Percentiles rank a stretch among this genome's conserved stretches.
Evolutionary conservation across 1,140 invertebrate species (phyloP).

Genomic region (Holcopasites calliopsidis): DNA sequence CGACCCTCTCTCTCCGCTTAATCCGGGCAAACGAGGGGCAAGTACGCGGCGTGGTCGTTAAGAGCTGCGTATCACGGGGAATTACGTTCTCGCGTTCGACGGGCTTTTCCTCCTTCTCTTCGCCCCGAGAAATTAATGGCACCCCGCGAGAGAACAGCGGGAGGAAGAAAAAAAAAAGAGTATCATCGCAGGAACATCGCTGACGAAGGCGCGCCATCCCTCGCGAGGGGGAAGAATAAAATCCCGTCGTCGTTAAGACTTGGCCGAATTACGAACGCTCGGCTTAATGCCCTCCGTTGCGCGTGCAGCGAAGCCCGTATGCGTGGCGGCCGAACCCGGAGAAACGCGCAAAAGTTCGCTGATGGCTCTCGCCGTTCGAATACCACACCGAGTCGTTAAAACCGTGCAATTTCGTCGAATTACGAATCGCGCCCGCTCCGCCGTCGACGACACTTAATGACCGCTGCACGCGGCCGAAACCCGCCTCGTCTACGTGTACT

Average conservation of each 20-base stretch:
- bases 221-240: background rate
- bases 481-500: background rate
- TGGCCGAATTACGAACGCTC: slow-evolving; percentile 60
- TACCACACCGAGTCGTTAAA: slow-evolving; percentile 51
- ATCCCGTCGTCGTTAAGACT: slow-evolving; percentile 57
- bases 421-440: slow-evolving; percentile 46
- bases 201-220: slow-evolving; percentile 6
- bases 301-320: background rate
- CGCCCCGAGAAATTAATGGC: slow-evolving; percentile 48
- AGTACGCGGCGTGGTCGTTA: slow-evolving; percentile 5
- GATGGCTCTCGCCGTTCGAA: slow-evolving; percentile 43
- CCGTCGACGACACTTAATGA: slow-evolving; percentile 48
- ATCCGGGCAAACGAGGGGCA: background rate
- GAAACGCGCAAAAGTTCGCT: slow-evolving; percentile 19
- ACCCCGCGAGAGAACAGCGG: background rate
- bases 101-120: background rate
- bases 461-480: slow-evolving; percentile 17
- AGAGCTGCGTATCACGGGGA: slow-evolving; percentile 4
- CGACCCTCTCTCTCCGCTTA: slow-evolving; percentile 2
- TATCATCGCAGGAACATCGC: background rate
- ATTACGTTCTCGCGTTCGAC: slow-evolving; percentile 15
- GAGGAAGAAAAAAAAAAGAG: background rate
- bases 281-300: slow-evolving; percentile 34
- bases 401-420: slow-evolving; percentile 58
- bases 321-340: slow-evolving; percentile 1